Evolutionary conservation across 2,888 invertebrate genomes (phyloP).

Genomic region (Sphinx pinastri): DNA sequence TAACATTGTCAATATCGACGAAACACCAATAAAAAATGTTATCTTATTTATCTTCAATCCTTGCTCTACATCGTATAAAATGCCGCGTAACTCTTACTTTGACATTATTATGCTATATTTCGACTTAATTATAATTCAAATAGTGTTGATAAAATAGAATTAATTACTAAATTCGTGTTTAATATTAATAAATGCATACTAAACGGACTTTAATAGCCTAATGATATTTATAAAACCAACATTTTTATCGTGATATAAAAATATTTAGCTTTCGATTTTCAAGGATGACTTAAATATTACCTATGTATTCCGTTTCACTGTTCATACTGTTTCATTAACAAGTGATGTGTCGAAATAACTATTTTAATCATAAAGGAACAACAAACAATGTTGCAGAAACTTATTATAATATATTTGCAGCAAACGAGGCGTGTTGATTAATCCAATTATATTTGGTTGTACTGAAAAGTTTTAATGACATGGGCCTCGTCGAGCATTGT

Average conservation of each 20-base stretch:
- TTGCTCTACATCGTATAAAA: too few relatives aligned
- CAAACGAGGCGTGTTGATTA: slow-evolving; percentile 23
- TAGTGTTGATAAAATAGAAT: background rate
- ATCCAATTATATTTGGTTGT: slow-evolving; percentile 27
- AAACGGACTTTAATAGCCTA: background rate
- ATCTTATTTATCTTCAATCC: too few relatives aligned
- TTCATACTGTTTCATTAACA: background rate
- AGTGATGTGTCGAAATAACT: background rate
- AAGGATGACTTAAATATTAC: slow-evolving; percentile 1
- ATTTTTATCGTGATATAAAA: background rate
- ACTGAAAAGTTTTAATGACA: slow-evolving; percentile 28
- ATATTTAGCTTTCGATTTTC: background rate
- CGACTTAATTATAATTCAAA: background rate
- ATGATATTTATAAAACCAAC: slow-evolving; percentile 9
- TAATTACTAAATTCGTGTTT: slow-evolving; percentile 2
- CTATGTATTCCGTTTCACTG: background rate
- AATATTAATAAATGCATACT: slow-evolving; percentile 12
- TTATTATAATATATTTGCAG: slow-evolving; percentile 13
- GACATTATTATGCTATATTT: too few relatives aligned
- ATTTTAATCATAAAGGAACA: background rate
- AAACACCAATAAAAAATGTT: too few relatives aligned
- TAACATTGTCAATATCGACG: too few relatives aligned
- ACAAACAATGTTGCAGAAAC: background rate
- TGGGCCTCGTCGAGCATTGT: slow-evolving; percentile 22
- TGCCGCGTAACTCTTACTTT: too few relatives aligned